phyloP scores from a whole-genome alignment of 2,888 invertebrate species.

The Tolmerus cingulatus region DNA sequence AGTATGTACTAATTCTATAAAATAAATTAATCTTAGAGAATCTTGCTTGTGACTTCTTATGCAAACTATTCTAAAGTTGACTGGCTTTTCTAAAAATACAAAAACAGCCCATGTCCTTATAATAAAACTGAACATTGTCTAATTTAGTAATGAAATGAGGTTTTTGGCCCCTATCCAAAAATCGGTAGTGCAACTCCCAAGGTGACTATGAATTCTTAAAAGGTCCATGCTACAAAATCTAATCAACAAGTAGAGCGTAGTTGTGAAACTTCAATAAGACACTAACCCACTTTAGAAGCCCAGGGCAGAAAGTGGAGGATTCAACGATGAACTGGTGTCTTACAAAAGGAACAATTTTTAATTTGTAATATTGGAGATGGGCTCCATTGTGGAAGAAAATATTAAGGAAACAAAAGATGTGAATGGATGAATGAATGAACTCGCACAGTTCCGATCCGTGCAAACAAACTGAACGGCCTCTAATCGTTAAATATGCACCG shows the following conservation, averaged over 20 bases:
- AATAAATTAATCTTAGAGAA: too few species aligned
- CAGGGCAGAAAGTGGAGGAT: neutral
- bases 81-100: neutral
- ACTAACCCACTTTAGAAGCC: neutral
- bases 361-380: neutral
- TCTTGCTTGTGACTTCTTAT: neutral
- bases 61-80: neutral
- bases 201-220: neutral
- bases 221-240: neutral
- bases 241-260: neutral
- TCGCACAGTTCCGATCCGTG: neutral
- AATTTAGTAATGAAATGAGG: neutral
- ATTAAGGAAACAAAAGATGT: neutral
- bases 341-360: neutral
- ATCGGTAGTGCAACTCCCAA: neutral
- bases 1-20: too few species aligned
- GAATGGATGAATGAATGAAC: too few species aligned
- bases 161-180: neutral
- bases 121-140: neutral
- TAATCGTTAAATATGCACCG: neutral
- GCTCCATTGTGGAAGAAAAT: neutral
- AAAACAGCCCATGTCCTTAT: neutral
- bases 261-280: neutral
- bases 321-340: neutral
- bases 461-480: neutral